These are phyloP conservation scores for Geotria australis DNA, from an alignment of 2,797 vertebrate genomes.

Conservation along the genomic window DNA sequence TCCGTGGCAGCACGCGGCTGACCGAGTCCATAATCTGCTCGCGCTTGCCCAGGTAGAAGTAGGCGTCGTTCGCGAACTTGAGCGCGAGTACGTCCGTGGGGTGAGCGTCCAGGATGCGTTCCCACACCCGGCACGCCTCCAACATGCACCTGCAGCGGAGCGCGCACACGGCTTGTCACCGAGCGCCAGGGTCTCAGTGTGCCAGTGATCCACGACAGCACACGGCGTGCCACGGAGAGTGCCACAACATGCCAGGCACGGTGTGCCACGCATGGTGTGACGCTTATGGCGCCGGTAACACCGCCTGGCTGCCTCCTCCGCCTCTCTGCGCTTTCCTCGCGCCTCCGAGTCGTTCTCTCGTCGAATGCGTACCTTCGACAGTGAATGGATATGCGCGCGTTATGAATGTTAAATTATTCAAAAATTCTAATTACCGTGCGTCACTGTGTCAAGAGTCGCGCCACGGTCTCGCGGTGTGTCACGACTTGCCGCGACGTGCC, in stretches of 20 bases:
- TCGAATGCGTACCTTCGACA: no score
- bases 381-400: no score
- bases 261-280: background rate
- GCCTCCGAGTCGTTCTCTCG: no score
- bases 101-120: constrained; percentile 40
- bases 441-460: no score
- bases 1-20: constrained; percentile 30
- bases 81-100: constrained; percentile 65
- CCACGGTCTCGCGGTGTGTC: no score
- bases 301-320: no score
- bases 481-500: background rate
- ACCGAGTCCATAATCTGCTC: constrained; percentile 45
- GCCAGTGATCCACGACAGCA: no score
- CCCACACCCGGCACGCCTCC: constrained; percentile 39
- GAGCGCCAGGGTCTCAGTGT: no score
- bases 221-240: background rate
- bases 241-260: no score
- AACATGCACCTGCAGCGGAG: constrained; percentile 19
- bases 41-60: constrained; percentile 48
- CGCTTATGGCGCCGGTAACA: background rate
- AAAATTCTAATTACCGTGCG: background rate
- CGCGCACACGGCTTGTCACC: background rate
- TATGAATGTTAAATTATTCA: no score
- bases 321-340: no score
- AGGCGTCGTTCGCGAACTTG: constrained; percentile 48